Evolutionary conservation across 2,113 vertebrate species (phyloP), one percentile per base, ranked within the genome.

Genomic region (Furnarius figulus): DNA sequence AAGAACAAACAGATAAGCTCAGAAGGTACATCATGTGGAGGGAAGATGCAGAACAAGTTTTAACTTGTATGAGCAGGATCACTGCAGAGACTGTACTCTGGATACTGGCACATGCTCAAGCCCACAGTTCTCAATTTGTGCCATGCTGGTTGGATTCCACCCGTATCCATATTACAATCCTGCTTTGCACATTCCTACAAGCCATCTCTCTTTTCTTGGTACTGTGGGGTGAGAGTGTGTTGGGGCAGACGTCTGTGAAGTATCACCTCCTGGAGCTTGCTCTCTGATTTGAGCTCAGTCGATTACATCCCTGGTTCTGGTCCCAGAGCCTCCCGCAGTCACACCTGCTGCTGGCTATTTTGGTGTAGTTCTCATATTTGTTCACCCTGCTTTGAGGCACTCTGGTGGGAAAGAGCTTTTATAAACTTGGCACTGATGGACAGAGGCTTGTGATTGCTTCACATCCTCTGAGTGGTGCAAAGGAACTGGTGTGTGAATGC

Each of bases 341-440:
- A 39, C 94, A 93, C 93, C 89, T 97, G 96, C 96, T 92, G 91
- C 86, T 90, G 93, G 68, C 47, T 95, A 11, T 93, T 96, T 95
- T 16, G 55, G 86, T 59, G 67, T 47, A 44, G 68, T 74, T 89
- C 83, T 95, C 56, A 0, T 75, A 46, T 77, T 90, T 70, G 89
- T 75, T 93, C 85, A 59, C 81, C 91, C 86, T 81, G 72, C 70
- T 95, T 95, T 59, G 86, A 93, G 86, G 52, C 33, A 6, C 65
- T 89, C 77, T 35, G 33, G 83, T 55, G 44, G 73, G 83, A 84
- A 92, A 90, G 68, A 87, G 85, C 33, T 9, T 80, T 93, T 84
- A 91, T 93, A 87, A 92, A 85, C 80, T 92, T 97, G 95, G 95
- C 91, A 93, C 59, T 7, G 31, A 44, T 49, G 94, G 94, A 89